Conservation (phyloP, 2,797 vertebrate genomes). For the Urocyon cinereoargenteus region DNA sequence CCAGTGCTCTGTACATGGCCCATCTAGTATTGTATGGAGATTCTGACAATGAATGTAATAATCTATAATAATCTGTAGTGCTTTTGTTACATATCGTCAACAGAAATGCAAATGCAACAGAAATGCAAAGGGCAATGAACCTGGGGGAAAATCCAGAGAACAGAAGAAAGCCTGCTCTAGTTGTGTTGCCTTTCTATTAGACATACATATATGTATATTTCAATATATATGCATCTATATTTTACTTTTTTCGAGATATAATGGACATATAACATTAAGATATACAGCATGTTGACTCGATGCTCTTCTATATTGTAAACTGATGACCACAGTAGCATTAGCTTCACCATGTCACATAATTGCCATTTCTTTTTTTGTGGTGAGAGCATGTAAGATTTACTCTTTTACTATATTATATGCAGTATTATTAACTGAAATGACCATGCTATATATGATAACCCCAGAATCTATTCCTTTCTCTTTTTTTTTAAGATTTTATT, state of each 20-base stretch:
- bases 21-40: background rate
- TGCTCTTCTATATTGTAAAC: background rate
- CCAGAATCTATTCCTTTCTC: background rate
- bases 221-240: background rate
- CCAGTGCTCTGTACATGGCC: background rate
- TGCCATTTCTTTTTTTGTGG: background rate
- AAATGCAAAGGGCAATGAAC: background rate
- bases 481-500: too few species aligned
- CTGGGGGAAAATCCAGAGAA: background rate
- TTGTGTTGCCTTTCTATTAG: background rate
- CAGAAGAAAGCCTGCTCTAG: background rate
- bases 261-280: background rate
- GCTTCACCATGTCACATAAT: background rate
- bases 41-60: background rate
- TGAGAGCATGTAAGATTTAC: background rate
- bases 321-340: background rate
- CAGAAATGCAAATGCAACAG: slow-evolving; percentile 13
- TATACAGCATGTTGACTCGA: background rate
- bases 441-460: background rate
- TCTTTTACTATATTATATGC: background rate
- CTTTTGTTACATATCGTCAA: slow-evolving; percentile 2
- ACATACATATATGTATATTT: background rate
- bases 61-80: background rate
- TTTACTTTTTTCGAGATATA: background rate
- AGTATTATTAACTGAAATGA: background rate